A percentile compares a stretch with the other conserved stretches of the same genome.
Conservation (phyloP, 2,113 vertebrate species). For the Hippocampus abdominalis region DNA sequence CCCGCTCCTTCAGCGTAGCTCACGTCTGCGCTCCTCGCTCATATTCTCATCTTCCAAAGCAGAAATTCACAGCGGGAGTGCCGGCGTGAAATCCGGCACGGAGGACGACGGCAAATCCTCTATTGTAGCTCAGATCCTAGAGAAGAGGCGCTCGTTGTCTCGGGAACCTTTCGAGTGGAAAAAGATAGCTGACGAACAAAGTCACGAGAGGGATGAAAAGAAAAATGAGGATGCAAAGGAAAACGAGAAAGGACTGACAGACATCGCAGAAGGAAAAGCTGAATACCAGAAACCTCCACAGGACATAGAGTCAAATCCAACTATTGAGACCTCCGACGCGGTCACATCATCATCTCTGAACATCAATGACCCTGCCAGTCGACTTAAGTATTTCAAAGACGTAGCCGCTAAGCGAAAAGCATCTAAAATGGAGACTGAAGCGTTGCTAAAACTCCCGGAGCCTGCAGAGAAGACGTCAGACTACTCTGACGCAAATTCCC, state of each 20-base stretch:
- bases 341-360: conserved; percentile 34
- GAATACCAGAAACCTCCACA: conserved; percentile 25
- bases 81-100: conserved; percentile 54
- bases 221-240: conserved; percentile 30
- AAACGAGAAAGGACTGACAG: conserved; percentile 17
- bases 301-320: conserved; percentile 31
- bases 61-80: conserved; percentile 74
- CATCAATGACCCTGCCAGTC: conserved; percentile 68
- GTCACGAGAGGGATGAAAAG: conserved; percentile 35
- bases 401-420: conserved; percentile 63
- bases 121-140: conserved; percentile 87
- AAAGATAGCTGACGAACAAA: conserved; percentile 50
- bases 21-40: conserved; percentile 91
- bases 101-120: conserved; percentile 80
- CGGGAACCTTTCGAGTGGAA: conserved; percentile 75
- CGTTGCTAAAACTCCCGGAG: conserved; percentile 45
- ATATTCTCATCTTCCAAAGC: conserved; percentile 90
- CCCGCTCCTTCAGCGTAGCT: conserved; percentile 90
- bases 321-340: conserved; percentile 28
- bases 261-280: conserved; percentile 40
- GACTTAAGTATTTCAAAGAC: conserved; percentile 73
- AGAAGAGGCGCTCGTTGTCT: conserved; percentile 75
- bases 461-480: conserved; percentile 64
- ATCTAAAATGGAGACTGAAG: conserved; percentile 48
- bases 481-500: conserved; percentile 30